Base-by-base conservation (phyloP, 2,113 vertebrate genomes). In the Onychorhynchus coronatus region DNA sequence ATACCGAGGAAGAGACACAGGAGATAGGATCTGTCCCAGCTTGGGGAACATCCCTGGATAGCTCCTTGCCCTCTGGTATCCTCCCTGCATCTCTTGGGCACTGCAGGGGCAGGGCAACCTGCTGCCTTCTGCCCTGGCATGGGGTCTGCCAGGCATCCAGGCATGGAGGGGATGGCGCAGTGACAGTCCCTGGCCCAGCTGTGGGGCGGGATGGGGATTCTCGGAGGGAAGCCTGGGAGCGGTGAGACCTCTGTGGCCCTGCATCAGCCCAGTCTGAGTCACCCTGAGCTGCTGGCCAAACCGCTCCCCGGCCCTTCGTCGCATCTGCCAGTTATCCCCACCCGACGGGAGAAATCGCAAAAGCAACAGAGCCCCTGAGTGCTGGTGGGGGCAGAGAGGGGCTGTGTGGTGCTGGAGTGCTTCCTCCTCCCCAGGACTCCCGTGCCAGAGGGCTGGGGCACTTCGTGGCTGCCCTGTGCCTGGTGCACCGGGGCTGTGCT, bases 191-290 rank as follows among this genome's bases (percentile, higher is more conserved):
- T 61, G 37, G 12, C 28, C 27, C 46, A 73, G 80, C 77, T 87
- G 68, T 0, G 5, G 55, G 66, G 52, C 0, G 2, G 58, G 67
- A 39, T 10, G 9, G 37, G 76, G 77, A 92, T 96, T 72, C 77
- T 82, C 6, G 2, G 77, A 89, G 70, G 30, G 35, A 87, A 91
- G 95, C 87, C 71, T 93, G 96, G 93, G 91, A 92, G 78, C 4
- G 0, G 49, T 20, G 19, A 89, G 95, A 94, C 88, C 80, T 96
- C 93, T 0, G 5, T 79, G 93, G 61, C 85, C 91, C 41, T 2
- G 37, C 4, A 7, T 91, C 91, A 89, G 93, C 92, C 53, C 49
- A 67, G 89, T 76, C 41, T 97, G 96, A 97, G 91, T 97, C 97
- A 97, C 49, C 14, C 56, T 2, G 37, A 86, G 47, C 85, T 1